A percentile compares a stretch with the other conserved stretches of the same genome.
Evolutionary conservation across 2,113 vertebrate species (phyloP).

Genomic region (Alaudala cheleensis): DNA sequence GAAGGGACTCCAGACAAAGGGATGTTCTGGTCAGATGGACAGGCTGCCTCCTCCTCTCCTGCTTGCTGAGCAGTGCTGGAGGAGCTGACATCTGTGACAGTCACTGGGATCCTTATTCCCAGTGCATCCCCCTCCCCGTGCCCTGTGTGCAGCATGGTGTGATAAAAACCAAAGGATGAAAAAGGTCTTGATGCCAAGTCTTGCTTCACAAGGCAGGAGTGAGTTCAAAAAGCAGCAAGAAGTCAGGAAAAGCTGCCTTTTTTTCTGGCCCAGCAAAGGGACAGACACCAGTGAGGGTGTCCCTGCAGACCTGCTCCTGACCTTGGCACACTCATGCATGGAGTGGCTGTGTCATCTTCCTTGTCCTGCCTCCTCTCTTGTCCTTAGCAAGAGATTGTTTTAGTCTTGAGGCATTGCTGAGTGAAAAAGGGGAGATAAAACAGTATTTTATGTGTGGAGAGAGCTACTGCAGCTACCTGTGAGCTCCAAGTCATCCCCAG

Average conservation of each 20-base stretch:
- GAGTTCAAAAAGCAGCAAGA: neutral
- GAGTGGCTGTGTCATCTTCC: neutral
- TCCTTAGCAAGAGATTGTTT: neutral
- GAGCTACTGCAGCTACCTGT: neutral
- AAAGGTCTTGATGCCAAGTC: neutral
- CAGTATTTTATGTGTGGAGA: neutral
- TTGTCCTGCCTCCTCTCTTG: neutral
- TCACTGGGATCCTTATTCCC: neutral
- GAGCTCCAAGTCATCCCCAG: neutral
- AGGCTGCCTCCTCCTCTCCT: neutral
- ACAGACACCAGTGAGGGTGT: neutral
- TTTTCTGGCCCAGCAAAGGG: neutral
- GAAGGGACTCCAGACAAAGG: neutral
- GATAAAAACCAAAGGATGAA: neutral
- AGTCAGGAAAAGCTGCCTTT: neutral
- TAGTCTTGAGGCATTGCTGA: neutral
- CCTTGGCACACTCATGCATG: neutral
- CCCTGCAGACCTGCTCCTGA: neutral
- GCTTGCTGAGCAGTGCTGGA: neutral
- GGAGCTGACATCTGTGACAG: neutral
- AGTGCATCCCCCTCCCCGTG: fast-evolving
- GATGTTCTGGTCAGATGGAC: neutral
- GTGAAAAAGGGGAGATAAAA: neutral
- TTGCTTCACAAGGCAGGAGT: neutral
- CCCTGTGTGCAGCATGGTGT: neutral